Percentiles rank a stretch among this genome's conserved stretches.
Conservation (phyloP, 2,113 vertebrate species). For the Gavialis gangeticus region DNA sequence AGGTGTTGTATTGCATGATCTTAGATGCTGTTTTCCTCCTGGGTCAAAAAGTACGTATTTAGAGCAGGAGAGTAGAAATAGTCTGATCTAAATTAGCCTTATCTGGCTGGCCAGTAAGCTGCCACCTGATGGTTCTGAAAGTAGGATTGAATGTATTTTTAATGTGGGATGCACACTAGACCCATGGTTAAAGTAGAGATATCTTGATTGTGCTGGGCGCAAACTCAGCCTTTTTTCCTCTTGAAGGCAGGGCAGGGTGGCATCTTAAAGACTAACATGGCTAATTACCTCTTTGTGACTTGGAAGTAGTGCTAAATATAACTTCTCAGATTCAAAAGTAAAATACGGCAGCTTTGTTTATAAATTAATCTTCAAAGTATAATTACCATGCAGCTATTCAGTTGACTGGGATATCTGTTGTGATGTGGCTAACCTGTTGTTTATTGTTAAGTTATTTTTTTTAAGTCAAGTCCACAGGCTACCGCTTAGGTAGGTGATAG, state of each 20-base stretch:
- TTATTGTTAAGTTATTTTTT: neutral
- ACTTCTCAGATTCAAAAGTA: neutral
- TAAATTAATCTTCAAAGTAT: neutral
- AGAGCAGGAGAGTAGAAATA: neutral
- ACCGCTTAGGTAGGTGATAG: neutral
- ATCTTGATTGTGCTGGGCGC: neutral
- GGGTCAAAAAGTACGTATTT: neutral
- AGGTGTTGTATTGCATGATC: neutral
- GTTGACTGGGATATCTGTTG: neutral
- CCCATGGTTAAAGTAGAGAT: neutral
- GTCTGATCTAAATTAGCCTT: neutral
- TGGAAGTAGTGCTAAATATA: neutral
- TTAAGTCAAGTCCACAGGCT: neutral
- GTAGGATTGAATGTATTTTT: accelerated
- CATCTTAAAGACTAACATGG: no score
- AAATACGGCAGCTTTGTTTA: no score
- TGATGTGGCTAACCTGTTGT: neutral
- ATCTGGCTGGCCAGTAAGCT: neutral
- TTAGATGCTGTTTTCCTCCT: neutral
- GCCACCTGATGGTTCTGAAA: accelerated
- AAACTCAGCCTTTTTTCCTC: neutral
- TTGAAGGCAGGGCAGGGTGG: neutral
- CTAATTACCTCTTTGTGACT: no score
- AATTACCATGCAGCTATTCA: neutral
- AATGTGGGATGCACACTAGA: neutral